These are phyloP conservation scores for Enteromius radiatus DNA, from an alignment of 2,797 vertebrate species.

Conservation along the genomic window DNA sequence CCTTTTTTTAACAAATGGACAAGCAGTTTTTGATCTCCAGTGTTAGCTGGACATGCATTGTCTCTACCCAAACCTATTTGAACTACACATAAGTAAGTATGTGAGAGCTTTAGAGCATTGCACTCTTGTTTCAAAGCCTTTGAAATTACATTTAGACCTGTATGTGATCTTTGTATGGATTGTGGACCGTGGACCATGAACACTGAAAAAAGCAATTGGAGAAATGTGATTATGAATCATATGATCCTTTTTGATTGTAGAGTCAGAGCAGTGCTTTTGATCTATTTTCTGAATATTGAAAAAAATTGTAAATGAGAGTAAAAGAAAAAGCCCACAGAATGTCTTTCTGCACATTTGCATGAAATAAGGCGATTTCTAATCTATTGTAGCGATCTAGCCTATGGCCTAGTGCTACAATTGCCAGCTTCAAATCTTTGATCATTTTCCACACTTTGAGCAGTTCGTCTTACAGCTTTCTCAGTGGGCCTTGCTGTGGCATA, in stretches of 20 bases:
- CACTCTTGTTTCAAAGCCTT: slow-evolving; percentile 14
- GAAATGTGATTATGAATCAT: slow-evolving; percentile 28
- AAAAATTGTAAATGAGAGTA: neutral
- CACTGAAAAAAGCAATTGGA: slow-evolving; percentile 20
- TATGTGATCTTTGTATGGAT: slow-evolving; percentile 29
- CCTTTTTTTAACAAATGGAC: neutral
- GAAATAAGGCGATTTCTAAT: slow-evolving; percentile 36
- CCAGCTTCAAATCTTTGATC: slow-evolving; percentile 23
- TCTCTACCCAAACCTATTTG: neutral
- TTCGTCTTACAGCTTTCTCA: neutral
- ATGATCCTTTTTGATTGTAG: slow-evolving; percentile 26
- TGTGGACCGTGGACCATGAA: slow-evolving; percentile 4
- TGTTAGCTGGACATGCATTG: neutral
- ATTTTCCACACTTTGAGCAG: neutral
- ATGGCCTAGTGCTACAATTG: slow-evolving; percentile 38
- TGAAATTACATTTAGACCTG: slow-evolving; percentile 9
- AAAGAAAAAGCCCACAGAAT: slow-evolving; percentile 2
- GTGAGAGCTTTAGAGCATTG: neutral
- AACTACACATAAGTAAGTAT: neutral
- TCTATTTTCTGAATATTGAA: slow-evolving; percentile 24
- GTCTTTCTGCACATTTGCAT: slow-evolving; percentile 8
- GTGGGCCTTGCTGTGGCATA: neutral
- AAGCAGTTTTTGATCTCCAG: neutral
- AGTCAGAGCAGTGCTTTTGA: slow-evolving; percentile 11
- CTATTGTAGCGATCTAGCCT: slow-evolving; percentile 38